Evolutionary conservation across 2,888 invertebrate species (phyloP), one percentile per base, ranked within the genome.

Genomic region (Willowsia nigromaculata): DNA sequence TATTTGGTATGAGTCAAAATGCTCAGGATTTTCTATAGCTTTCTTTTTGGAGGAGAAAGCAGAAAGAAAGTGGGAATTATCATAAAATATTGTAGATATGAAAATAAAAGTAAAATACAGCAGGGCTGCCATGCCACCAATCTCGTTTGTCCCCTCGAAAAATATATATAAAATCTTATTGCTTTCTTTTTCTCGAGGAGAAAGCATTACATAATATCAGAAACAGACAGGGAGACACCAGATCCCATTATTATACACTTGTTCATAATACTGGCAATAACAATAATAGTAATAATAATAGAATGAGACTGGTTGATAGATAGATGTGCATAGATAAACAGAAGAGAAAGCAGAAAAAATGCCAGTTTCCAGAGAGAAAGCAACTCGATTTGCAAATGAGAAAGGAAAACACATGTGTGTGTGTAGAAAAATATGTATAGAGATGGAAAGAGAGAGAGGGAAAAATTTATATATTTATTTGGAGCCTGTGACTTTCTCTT

Each of bases 101-200:
- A 81, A 62, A 81, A 81, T 81, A 81, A 81, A 81, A 81, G n/a
- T 81, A 81, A 40, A 62, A 30, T 27, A 33, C 59, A 5, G 3
- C 25, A 81, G 62, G 59, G 65, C 30, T 50, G 18, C 47, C 27
- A 22, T 40, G 7, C 22, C 37, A 37, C 9, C 4, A 37, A 37
- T 6, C 4, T 37, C 9, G 4, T 37, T 4, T 37, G 37, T 37
- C 9, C 5, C 5, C n/a, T 37, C 18, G 13, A 18, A 18, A 53
- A 53, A 53, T 53, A 53, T 53, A 53, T 3, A 7, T 15, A 53
- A n/a, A n/a, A n/a, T n/a, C 50, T 1, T 53, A 3, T 18, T 53
- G 37, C 37, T 37, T 18, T 53, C 33, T 4, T n/a, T 33, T 65
- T 33, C 33, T 65, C n/a, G 30, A n/a, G 33, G 1, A 13, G 22